A percentile compares a stretch with the other conserved stretches of the same genome.
These are phyloP conservation scores for Microhierax caerulescens DNA, from an alignment of 2,797 vertebrate genomes.

Conservation along the genomic window DNA sequence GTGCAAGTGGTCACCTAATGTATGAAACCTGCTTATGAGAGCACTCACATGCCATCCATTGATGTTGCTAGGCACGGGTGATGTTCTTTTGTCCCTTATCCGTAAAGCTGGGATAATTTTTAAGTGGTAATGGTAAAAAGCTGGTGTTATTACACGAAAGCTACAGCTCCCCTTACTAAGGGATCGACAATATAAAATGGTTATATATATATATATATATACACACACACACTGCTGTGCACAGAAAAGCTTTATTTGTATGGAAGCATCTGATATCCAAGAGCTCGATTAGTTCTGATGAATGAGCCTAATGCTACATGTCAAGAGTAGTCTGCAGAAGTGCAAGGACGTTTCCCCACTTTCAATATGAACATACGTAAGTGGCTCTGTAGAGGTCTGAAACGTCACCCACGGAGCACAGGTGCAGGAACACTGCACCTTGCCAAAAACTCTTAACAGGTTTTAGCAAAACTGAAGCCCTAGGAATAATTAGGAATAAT, in stretches of 20 bases:
- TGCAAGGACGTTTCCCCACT: neutral
- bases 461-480: neutral
- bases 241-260: neutral
- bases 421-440: neutral
- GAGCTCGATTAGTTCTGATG: neutral
- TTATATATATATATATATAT: neutral
- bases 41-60: rapidly evolving
- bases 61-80: neutral
- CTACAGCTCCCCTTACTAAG: neutral
- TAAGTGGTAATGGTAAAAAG: neutral
- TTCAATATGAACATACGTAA: rapidly evolving
- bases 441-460: neutral
- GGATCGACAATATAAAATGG: neutral
- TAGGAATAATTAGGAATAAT: neutral
- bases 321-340: neutral
- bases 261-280: neutral
- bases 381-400: neutral
- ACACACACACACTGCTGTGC: neutral
- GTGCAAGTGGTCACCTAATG: rapidly evolving
- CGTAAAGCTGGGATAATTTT: neutral
- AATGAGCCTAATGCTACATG: neutral
- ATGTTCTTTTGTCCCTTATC: neutral
- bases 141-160: neutral
- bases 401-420: neutral
- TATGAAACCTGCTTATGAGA: neutral